Conservation (phyloP, 2,888 invertebrate genomes). For the Latheticus oryzae region DNA sequence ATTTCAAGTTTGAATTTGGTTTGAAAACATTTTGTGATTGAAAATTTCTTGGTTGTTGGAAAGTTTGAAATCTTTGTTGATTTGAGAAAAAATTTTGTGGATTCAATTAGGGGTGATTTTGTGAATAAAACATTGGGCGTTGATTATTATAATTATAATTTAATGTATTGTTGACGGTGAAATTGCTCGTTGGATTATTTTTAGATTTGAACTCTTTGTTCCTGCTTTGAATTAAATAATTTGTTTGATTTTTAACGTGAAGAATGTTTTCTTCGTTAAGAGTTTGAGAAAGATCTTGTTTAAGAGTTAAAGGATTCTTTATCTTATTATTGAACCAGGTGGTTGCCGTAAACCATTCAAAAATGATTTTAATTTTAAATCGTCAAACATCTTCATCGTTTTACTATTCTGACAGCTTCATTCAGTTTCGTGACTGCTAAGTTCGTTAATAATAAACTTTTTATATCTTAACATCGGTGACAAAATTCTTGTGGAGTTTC, state of each 20-base stretch:
- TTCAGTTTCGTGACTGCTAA: conserved; percentile 17
- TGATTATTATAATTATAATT: too few species aligned
- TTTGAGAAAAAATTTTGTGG: too few species aligned
- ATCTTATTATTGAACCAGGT: conserved; percentile 18
- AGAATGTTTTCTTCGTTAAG: conserved; percentile 11
- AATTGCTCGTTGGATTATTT: neutral
- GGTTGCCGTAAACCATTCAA: conserved; percentile 9
- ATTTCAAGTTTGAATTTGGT: too few species aligned
- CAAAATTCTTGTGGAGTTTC: conserved; percentile 22
- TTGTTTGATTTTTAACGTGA: neutral
- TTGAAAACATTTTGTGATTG: too few species aligned
- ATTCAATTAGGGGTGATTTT: too few species aligned
- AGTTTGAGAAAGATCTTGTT: conserved; percentile 1
- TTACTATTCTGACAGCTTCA: conserved; percentile 4
- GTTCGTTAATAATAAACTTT: conserved; percentile 20
- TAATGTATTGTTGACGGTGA: too few species aligned
- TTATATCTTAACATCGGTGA: conserved; percentile 16
- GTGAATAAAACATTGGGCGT: too few species aligned
- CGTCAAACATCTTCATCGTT: conserved; percentile 12
- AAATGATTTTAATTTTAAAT: conserved; percentile 24
- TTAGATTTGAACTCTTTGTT: neutral
- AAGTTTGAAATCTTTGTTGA: too few species aligned
- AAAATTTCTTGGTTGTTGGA: too few species aligned
- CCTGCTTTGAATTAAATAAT: conserved; percentile 5
- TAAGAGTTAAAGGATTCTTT: conserved; percentile 6